A percentile compares a stretch with the other conserved stretches of the same genome.
Conservation (phyloP, 2,113 vertebrate genomes). For the Gallinago undulata region DNA sequence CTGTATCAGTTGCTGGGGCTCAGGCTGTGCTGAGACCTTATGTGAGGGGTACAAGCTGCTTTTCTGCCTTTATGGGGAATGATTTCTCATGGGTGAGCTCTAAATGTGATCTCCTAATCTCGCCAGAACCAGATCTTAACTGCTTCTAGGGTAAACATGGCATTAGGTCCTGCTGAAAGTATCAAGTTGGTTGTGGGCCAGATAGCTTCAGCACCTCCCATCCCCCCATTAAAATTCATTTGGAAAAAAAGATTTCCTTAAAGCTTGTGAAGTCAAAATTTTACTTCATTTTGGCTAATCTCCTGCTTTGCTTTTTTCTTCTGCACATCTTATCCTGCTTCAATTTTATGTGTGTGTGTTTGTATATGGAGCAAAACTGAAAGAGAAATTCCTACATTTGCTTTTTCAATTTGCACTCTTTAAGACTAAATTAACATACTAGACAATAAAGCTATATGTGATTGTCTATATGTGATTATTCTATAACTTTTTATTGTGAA, state of each 20-base stretch:
- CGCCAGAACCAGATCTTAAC: neutral
- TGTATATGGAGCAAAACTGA: neutral
- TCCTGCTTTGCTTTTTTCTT: neutral
- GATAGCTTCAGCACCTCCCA: neutral
- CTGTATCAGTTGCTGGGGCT: neutral
- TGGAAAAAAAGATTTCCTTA: neutral
- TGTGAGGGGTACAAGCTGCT: neutral
- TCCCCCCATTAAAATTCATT: accelerated
- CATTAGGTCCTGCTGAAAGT: neutral
- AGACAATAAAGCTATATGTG: neutral
- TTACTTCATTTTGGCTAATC: neutral
- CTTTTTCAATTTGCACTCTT: neutral
- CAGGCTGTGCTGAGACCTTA: neutral
- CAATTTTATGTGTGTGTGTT: neutral
- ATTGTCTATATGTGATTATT: neutral
- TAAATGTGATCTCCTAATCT: neutral
- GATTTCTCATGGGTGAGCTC: neutral
- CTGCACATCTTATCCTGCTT: neutral
- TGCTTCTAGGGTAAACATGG: neutral
- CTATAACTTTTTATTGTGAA: neutral
- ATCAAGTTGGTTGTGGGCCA: neutral
- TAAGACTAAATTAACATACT: neutral
- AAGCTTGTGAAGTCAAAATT: neutral
- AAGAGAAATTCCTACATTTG: neutral
- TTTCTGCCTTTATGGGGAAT: neutral